Base-by-base conservation (phyloP, 2,888 invertebrate genomes). In the Mesodorylaimus sp. region DNA sequence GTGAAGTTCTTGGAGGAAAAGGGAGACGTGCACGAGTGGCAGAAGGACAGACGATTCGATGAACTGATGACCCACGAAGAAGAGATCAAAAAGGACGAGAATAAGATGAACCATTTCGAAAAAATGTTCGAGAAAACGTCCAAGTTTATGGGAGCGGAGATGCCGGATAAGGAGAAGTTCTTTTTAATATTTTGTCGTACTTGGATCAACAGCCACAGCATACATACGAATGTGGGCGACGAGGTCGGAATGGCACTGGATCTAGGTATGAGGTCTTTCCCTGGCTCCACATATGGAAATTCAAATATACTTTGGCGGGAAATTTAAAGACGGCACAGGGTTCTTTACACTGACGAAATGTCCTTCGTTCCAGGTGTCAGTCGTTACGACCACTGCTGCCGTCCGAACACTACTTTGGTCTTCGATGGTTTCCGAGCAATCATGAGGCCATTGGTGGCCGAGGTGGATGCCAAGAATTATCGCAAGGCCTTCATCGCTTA, bases 181-280 rank as follows among this genome's bases (percentile, higher is more conserved):
- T 60, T 60, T 47, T 52, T 56, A 37, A 47, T 64, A 21, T 63
- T 62, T 56, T 62, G 63, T 53, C 59, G 58, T 50, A 52, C 55
- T 1, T 54, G 60, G 19, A 62, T 63, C 55, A 63, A 63, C 54
- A 63, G 62, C 23, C 63, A 64, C 51, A 58, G 58, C 36, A 58
- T 63, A 32, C 61, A 62, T 47, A 61, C 60, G 2, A 63, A 58
- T 52, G 57, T 57, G 10, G 63, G 63, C 3, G 55, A 52, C 32
- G 63, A 63, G 42, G 59, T 64, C 27, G 63, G 63, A 32, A 59
- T 63, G 57, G 57, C 61, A 0, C 48, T 63, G 23, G 63, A 63
- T 52, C 48, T 63, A 41, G 63, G 63, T 49, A 52, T 28, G 47
- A 25, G 7, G n/a, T 45, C 45, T 16, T 10, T 7, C 7, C 7